Base-by-base conservation (phyloP, 2,797 vertebrate genomes). In the Lacerta viridis region DNA sequence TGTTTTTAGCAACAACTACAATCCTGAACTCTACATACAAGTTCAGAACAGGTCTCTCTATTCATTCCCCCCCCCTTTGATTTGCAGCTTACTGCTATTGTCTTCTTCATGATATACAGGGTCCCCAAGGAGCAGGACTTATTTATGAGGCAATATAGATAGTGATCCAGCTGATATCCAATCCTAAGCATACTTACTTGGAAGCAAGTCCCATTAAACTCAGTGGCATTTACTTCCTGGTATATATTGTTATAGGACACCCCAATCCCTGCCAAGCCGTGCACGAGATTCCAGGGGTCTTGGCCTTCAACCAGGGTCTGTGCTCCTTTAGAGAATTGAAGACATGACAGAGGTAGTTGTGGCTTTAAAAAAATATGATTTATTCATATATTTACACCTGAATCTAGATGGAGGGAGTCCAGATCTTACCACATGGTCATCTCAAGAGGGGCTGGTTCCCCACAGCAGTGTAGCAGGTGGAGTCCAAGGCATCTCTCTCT, bases 1-100 rank as follows among this genome's bases (percentile, higher is more conserved):
- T 89, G 77, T 91, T 87, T 88, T 93, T 89, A 92, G 82, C 93
- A 93, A 84, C 92, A 84, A 79, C 55, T 90, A 87, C 88, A 59
- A 88, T 75, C 41, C 92, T 92, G 92, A 95, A 92, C 91, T 92
- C 79, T n/a, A 39, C 78, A 89, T 0, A 3, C 2, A 11, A 94
- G 93, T 88, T 93, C 93, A 91, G 89, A 90, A 68, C 69, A 64
- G 64, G 81, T 83, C 81, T 80, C 88, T 68, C 87, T 71, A 33
- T 41, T 7, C 23, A 74, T 61, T 78, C 20, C 74, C 75, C 66
- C 66, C 8, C 61, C 89, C 17, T 80, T 36, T 82, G 61, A 71
- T 86, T 72, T 89, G 66, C 11, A 86, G 41, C 33, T 59, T 27
- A 55, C 41, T 17, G 87, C 50, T 86, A 50, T 87, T 61, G 29